Conservation (phyloP, 2,797 vertebrate species). For the Gadopsis marmoratus region DNA sequence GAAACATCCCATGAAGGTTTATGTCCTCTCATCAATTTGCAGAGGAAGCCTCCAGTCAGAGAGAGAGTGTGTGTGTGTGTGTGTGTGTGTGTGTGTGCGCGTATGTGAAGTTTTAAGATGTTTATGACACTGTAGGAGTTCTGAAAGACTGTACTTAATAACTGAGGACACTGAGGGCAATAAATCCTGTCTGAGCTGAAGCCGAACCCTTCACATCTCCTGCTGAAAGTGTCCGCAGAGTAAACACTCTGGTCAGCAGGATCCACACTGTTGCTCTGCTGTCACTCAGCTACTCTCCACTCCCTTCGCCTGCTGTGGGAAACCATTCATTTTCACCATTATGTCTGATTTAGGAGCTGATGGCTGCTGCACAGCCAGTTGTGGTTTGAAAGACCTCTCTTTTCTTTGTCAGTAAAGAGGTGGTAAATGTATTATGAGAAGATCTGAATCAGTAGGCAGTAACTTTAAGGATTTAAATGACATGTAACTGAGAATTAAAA, state of each 20-base stretch:
- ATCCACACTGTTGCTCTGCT: slow-evolving; percentile 78
- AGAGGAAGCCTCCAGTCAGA: slow-evolving; percentile 54
- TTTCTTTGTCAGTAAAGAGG: slow-evolving; percentile 45
- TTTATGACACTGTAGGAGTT: slow-evolving; percentile 72
- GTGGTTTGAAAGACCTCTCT: slow-evolving; percentile 44
- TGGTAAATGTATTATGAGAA: slow-evolving; percentile 42
- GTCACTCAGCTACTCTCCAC: slow-evolving; percentile 73
- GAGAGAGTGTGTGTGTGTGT: slow-evolving; percentile 38
- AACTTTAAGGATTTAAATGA: slow-evolving; percentile 36
- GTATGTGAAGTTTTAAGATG: slow-evolving; percentile 75
- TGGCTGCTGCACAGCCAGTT: slow-evolving; percentile 40
- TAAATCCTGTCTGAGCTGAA: slow-evolving; percentile 80
- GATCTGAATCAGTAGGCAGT: slow-evolving; percentile 39
- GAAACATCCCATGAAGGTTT: slow-evolving; percentile 66
- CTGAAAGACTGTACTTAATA: slow-evolving; percentile 80
- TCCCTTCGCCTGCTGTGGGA: slow-evolving; percentile 69
- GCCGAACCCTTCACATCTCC: slow-evolving; percentile 76
- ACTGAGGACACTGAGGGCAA: slow-evolving; percentile 73
- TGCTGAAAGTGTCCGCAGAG: slow-evolving; percentile 77
- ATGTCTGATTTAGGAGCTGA: slow-evolving; percentile 71
- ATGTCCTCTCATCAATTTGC: slow-evolving; percentile 59
- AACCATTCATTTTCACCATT: slow-evolving; percentile 72
- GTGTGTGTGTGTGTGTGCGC: slow-evolving; percentile 40
- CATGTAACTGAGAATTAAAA: slow-evolving; percentile 26
- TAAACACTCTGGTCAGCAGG: slow-evolving; percentile 83